phyloP scores from a whole-genome alignment of 2,888 invertebrate species.

The Rhyacophila evoluta region DNA sequence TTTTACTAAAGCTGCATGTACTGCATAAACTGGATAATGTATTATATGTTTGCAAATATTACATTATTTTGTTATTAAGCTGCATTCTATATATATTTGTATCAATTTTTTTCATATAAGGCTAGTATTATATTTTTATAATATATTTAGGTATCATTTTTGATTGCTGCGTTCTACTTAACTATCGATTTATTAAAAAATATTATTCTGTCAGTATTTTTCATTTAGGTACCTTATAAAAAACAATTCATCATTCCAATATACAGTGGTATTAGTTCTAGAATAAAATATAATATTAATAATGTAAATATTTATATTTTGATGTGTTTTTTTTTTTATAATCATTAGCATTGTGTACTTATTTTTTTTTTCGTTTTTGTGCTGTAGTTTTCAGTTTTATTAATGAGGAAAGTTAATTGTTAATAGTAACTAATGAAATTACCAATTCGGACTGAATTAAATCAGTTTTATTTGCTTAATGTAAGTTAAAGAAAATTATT shows the following conservation, averaged over 20 bases:
- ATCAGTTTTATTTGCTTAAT: background rate
- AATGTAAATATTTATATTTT: conserved; percentile 5
- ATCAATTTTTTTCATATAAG: background rate
- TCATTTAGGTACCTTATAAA: background rate
- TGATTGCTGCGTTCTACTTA: background rate
- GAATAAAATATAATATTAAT: background rate
- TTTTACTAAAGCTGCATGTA: too few species aligned
- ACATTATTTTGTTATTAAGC: too few species aligned
- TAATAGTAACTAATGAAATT: background rate
- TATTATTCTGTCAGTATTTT: background rate
- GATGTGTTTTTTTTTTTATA: background rate
- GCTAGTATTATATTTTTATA: background rate
- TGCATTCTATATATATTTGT: too few species aligned
- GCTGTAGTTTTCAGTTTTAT: background rate
- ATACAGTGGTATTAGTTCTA: background rate
- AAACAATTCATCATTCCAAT: background rate
- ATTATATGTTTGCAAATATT: too few species aligned
- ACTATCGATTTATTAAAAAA: background rate
- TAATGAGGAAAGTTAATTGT: background rate
- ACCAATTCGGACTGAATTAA: background rate
- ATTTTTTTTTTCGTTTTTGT: background rate
- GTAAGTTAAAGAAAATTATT: background rate
- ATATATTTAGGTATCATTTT: background rate
- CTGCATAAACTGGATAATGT: too few species aligned
- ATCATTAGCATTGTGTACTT: background rate